Base-by-base conservation (phyloP, 1,140 invertebrate species). In the Eciton burchellii region DNA sequence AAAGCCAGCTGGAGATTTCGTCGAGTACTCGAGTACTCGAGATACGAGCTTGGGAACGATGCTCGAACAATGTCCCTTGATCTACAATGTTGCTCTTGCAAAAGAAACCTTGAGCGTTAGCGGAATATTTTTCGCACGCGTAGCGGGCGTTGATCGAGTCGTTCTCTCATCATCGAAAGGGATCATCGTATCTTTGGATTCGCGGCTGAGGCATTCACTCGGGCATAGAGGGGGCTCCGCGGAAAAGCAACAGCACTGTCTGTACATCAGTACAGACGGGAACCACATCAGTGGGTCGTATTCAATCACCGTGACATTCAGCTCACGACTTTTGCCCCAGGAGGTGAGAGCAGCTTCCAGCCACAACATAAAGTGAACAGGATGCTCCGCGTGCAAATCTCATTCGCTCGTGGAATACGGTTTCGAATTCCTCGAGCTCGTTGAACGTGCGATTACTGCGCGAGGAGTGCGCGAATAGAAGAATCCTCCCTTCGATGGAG, bases 291-390 rank as follows among this genome's bases (percentile, higher is more conserved):
- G 68, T 85, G 89, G 89, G 88, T 83, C 71, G 86, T 91, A 91
- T 92, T 92, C 90, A 90, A 90, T 92, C 90, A 91, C 91, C 88
- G 87, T 92, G 91, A 91, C 91, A 92, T 92, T 92, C 88, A 87
- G 87, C 88, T 88, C 91, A 92, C 91, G 91, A 92, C 88, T 91
- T 90, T 93, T 91, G 92, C 92, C 92, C 91, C 89, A 71, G 91
- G 92, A 91, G 91, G 92, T 92, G 92, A 92, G 92, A 92, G 92
- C 88, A 90, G 89, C 89, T 89, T 86, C 88, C 86, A 89, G 86
- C 84, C 84, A 84, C 82, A 68, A 84, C 89, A 76, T 74, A 84
- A 63, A 89, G 54, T 73, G 85, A 88, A 88, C 89, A 87, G 88
- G 82, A 90, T 89, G 84, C 84, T 70, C 41, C 68, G 73, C 79